These are phyloP conservation scores for Ruditapes philippinarum DNA, from an alignment of 1,140 invertebrate genomes.

Conservation along the genomic window DNA sequence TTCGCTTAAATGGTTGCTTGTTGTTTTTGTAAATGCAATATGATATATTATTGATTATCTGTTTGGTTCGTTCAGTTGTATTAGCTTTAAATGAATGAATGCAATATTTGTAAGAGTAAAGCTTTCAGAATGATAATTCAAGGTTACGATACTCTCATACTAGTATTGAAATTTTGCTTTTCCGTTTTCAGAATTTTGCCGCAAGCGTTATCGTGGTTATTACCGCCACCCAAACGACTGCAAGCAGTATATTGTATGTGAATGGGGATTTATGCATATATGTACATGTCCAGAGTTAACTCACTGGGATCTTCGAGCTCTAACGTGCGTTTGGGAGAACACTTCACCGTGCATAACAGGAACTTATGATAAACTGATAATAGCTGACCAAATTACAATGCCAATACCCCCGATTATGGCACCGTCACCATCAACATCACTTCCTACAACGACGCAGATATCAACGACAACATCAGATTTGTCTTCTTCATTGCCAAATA, in stretches of 20 bases:
- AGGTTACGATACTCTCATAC: too few species aligned
- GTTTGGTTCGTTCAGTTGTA: too few species aligned
- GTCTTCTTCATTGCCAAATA: neutral
- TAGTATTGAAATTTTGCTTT: too few species aligned
- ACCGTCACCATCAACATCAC: neutral
- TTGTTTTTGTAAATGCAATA: too few species aligned
- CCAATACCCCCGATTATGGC: neutral
- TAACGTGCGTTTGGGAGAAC: conserved; percentile 49
- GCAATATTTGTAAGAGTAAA: too few species aligned
- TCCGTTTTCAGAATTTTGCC: conserved; percentile 49
- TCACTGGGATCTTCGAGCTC: conserved; percentile 14
- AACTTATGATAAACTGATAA: neutral
- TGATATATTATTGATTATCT: too few species aligned
- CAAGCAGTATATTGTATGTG: conserved; percentile 50
- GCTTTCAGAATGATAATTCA: too few species aligned
- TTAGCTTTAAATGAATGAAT: too few species aligned
- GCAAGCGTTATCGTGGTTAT: conserved; percentile 30
- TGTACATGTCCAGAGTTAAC: conserved; percentile 44
- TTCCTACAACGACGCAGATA: neutral
- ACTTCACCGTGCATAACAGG: conserved; percentile 16
- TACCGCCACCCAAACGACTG: conserved; percentile 15
- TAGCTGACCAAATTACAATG: neutral
- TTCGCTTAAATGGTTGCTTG: too few species aligned
- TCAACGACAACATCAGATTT: neutral
- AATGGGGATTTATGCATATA: conserved; percentile 49